Evolutionary conservation across 2,797 vertebrate species (phyloP).

Genomic region (Platalea minor): DNA sequence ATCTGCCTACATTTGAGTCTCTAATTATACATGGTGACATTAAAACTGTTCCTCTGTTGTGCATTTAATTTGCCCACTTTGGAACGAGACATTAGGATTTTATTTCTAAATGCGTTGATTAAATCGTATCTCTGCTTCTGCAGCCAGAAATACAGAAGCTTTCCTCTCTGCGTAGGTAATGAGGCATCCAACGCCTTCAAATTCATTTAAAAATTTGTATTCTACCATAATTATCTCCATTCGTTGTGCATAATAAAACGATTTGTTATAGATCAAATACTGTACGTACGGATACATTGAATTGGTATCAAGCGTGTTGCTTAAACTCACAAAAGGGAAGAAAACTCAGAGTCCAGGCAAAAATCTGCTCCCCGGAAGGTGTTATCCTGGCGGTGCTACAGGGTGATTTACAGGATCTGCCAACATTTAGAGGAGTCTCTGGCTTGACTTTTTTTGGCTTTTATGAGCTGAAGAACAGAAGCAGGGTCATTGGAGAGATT

Average conservation of each 20-base stretch:
- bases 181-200: background rate
- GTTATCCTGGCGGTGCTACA: background rate
- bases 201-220: slow-evolving; percentile 19
- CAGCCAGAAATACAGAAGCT: background rate
- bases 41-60: slow-evolving; percentile 31
- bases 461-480: slow-evolving; percentile 51
- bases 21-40: slow-evolving; percentile 31
- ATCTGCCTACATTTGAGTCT: slow-evolving; percentile 21
- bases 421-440: slow-evolving; percentile 8
- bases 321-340: slow-evolving; percentile 14
- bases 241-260: background rate
- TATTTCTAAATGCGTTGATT: background rate
- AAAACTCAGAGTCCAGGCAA: background rate
- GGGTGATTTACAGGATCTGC: slow-evolving; percentile 32
- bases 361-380: background rate
- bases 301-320: background rate
- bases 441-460: slow-evolving; percentile 30
- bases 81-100: background rate
- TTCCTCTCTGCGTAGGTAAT: background rate
- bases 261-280: slow-evolving; percentile 21
- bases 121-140: background rate
- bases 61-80: slow-evolving; percentile 47
- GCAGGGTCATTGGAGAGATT: slow-evolving; percentile 31
- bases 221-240: background rate
- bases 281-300: background rate